phyloP scores from a whole-genome alignment of 2,888 invertebrate genomes.

The Eupeodes luniger region DNA sequence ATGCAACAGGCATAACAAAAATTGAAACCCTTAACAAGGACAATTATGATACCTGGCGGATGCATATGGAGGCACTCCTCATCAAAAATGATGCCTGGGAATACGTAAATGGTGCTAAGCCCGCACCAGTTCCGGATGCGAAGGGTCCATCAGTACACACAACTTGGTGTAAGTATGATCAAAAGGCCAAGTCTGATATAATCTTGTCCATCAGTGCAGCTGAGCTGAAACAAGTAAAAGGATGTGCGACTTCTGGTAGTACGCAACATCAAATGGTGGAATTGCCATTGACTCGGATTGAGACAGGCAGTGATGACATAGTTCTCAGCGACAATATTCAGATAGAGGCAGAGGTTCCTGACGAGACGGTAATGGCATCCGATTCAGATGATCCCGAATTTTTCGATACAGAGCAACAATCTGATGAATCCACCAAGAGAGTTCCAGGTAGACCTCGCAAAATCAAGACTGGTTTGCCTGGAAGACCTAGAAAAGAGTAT shows the following conservation, averaged over 20 bases:
- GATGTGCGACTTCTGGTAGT: neutral
- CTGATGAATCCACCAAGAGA: neutral
- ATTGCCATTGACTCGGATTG: neutral
- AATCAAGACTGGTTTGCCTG: neutral
- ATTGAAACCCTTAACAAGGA: conserved; percentile 3
- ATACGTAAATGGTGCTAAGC: neutral
- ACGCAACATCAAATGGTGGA: neutral
- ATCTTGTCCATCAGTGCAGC: conserved; percentile 33
- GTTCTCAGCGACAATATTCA: neutral
- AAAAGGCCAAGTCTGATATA: conserved; percentile 15
- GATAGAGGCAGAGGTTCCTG: neutral
- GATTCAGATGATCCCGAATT: neutral
- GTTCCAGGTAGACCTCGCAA: neutral
- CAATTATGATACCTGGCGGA: too few relatives aligned
- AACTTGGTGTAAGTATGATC: neutral
- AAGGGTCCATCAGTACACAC: too few relatives aligned
- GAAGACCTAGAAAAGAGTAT: neutral
- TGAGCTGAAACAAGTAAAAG: conserved; percentile 2
- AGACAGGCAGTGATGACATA: neutral
- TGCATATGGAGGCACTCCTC: too few relatives aligned
- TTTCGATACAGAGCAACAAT: neutral
- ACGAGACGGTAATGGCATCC: neutral
- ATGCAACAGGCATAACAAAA: neutral
- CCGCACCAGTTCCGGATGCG: too few relatives aligned
- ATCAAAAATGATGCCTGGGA: too few relatives aligned